Evolutionary conservation across 2,113 vertebrate species (phyloP), one percentile per base, ranked within the genome.

Genomic region (Nyctereutes procyonoides): DNA sequence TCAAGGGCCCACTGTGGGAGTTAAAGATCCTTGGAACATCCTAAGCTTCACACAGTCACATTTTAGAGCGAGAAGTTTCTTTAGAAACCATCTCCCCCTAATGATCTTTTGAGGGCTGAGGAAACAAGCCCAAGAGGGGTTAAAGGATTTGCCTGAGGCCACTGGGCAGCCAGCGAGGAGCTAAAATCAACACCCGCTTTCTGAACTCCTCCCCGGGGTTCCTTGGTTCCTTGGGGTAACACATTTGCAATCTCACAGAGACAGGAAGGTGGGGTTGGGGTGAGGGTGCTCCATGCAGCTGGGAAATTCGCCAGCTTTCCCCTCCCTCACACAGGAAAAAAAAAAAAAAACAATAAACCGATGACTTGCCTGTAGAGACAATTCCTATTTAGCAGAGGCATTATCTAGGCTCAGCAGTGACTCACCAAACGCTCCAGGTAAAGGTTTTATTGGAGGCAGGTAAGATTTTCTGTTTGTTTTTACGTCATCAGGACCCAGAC

Each of bases 401-500:
- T 55, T 53, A 65, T 58, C 53, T 19, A 88, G 74, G 58, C 51
- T 88, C 20, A 94, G 73, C 17, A 76, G 48, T 38, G 19, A 48
- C 56, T 73, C 79, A 81, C 26, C 58, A 32, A 7, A 12, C 17
- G 0, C 53, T 88, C 32, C 67, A 67, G 67, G 63, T 58, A 22
- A 90, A 58, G 65, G 58, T 83, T 86, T 86, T 91, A 74, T 58
- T 80, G 15, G 48, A 48, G 9, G 19, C 92, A 77, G 24, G 48
- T 83, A 32, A 55, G 58, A 10, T 30, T 94, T 88, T 53, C 67
- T 77, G 43, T 63, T 89, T 48, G 71, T 81, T 96, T 95, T 77
- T 11, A 51, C 55, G 56, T 88, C 53, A 58, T 77, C 48, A 9
- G 55, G 55, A 79, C 55, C 69, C 73, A 80, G 56, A 22, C 15